These are phyloP conservation scores for Phalacrocorax brasilianus DNA, from an alignment of 2,113 vertebrate genomes.

Conservation along the genomic window DNA sequence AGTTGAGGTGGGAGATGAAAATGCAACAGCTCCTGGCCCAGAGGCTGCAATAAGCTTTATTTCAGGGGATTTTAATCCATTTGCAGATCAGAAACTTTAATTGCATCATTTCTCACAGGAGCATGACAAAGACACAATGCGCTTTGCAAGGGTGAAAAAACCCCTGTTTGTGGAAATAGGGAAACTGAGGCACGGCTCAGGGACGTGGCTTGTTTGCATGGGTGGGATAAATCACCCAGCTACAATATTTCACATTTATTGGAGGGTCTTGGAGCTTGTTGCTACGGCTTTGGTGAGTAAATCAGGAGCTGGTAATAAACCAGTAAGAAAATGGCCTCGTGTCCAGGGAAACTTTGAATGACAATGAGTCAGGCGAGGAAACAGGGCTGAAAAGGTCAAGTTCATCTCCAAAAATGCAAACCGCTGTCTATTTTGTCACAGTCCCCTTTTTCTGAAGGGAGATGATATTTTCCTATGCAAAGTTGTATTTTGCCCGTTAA, in stretches of 20 bases:
- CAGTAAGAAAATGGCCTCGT: background rate
- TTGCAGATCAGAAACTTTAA: background rate
- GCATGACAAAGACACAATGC: rapidly evolving
- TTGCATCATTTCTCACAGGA: background rate
- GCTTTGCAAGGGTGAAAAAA: background rate
- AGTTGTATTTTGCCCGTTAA: background rate
- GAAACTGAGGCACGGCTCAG: background rate
- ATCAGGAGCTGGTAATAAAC: background rate
- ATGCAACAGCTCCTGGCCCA: background rate
- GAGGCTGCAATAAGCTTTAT: background rate
- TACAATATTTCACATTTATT: background rate
- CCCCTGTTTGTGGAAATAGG: rapidly evolving
- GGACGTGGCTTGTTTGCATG: rapidly evolving
- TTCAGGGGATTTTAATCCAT: background rate
- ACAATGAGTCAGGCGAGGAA: background rate
- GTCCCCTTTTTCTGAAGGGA: background rate
- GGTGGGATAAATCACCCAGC: background rate
- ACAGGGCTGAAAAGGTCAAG: background rate
- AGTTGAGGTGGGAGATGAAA: background rate
- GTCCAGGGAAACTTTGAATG: background rate
- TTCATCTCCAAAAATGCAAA: background rate
- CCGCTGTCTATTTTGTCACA: background rate
- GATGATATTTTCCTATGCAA: background rate
- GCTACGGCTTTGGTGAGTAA: background rate
- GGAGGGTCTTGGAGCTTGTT: background rate